phyloP scores from a whole-genome alignment of 2,113 vertebrate species.

The Pachypanchax playfairii region DNA sequence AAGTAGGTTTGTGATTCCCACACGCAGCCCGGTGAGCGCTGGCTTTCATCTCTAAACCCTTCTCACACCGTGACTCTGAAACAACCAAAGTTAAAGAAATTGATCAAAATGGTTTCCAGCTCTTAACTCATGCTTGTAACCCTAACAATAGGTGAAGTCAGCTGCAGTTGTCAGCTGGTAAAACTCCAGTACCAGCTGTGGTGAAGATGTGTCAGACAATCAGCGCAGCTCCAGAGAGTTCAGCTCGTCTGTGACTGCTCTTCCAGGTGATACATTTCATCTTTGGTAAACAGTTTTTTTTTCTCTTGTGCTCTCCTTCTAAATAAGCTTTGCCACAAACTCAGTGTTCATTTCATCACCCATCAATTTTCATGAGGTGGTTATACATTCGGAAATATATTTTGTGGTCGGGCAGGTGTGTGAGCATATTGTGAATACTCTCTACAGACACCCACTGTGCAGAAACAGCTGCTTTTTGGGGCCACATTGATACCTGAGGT shows the following conservation, averaged over 20 bases:
- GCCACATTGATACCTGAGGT: neutral
- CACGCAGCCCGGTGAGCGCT: no score
- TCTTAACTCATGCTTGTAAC: neutral
- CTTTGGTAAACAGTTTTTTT: neutral
- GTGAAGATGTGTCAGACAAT: neutral
- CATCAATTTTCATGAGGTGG: neutral
- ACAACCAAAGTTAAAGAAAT: neutral
- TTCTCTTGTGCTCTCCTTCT: neutral
- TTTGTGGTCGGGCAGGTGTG: neutral
- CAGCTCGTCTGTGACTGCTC: neutral
- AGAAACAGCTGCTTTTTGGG: neutral
- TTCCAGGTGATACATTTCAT: neutral
- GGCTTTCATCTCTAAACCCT: neutral
- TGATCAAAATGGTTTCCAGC: neutral
- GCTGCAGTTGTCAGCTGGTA: neutral
- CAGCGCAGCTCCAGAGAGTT: neutral
- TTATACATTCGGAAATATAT: neutral
- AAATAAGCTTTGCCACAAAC: neutral
- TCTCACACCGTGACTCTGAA: neutral
- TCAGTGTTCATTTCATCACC: neutral
- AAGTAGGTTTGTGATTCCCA: no score
- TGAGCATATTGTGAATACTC: neutral
- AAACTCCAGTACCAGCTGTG: neutral
- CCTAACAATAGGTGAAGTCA: constrained; percentile 1
- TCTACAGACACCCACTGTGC: neutral